These are phyloP conservation scores for Sinelater perroti DNA, from an alignment of 2,888 invertebrate genomes.

Conservation along the genomic window DNA sequence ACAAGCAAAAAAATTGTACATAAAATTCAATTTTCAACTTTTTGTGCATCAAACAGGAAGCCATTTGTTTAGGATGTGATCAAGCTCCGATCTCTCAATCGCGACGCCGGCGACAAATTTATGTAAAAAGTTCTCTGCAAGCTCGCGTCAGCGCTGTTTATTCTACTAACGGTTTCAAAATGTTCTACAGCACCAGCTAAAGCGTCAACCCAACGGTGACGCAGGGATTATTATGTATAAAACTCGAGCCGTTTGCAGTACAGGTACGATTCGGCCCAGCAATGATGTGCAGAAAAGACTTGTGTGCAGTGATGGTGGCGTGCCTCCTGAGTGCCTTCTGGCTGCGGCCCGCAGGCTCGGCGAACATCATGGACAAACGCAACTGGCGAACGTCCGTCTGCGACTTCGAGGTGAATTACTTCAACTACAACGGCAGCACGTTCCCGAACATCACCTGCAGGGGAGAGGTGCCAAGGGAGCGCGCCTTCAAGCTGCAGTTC, in stretches of 20 bases:
- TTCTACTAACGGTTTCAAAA: no score
- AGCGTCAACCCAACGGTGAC: background rate
- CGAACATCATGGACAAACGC: background rate
- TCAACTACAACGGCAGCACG: background rate
- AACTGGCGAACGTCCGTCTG: conserved; percentile 1
- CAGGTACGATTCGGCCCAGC: background rate
- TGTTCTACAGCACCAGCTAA: background rate
- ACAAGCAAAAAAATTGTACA: no score
- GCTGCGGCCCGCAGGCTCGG: background rate
- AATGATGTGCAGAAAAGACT: background rate
- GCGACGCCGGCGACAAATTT: no score
- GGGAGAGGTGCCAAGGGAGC: background rate
- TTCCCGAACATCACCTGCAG: conserved; percentile 6
- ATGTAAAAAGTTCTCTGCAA: no score
- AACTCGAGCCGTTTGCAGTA: background rate
- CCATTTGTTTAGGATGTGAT: no score
- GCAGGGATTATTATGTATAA: background rate
- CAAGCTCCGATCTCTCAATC: no score
- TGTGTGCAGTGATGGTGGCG: background rate
- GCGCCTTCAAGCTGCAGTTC: background rate
- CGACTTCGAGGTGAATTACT: conserved; percentile 1
- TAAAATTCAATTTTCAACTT: no score
- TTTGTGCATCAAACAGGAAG: no score
- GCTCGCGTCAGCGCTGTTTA: no score
- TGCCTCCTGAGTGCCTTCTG: background rate